Conservation (phyloP, 2,113 vertebrate species). For the Catharus minimus region DNA sequence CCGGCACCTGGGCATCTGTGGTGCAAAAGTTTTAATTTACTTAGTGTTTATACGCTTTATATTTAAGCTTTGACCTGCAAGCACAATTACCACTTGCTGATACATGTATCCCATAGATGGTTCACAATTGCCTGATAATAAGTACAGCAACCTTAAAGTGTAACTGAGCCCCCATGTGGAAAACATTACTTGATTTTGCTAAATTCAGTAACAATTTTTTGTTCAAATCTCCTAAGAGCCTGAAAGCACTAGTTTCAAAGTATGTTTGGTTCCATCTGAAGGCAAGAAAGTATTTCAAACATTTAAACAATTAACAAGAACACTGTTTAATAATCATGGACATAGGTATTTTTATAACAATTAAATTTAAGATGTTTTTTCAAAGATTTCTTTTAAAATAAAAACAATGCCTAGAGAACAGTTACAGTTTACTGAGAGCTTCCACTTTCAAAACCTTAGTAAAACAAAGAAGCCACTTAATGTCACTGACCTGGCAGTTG, state of each 20-base stretch:
- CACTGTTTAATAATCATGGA: neutral
- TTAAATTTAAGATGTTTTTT: neutral
- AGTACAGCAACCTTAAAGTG: neutral
- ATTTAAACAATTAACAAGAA: neutral
- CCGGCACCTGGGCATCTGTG: neutral
- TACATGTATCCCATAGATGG: neutral
- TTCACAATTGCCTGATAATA: neutral
- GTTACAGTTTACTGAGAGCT: neutral
- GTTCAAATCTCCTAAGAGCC: neutral
- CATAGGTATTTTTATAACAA: neutral
- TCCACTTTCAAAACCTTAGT: slow-evolving; percentile 39
- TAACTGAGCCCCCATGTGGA: neutral
- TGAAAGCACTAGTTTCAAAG: neutral
- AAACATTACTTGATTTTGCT: neutral
- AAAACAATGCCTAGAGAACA: neutral
- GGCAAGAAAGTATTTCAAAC: neutral
- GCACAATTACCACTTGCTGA: neutral
- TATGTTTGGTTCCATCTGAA: neutral
- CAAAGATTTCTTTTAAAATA: neutral
- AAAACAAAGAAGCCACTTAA: slow-evolving; percentile 32
- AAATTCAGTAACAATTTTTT: neutral
- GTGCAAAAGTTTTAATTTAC: neutral
- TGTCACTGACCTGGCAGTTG: slow-evolving; percentile 54
- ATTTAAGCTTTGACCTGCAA: neutral
- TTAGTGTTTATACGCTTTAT: neutral